Evolutionary conservation across 2,888 invertebrate species (phyloP).

Genomic region (Heliconius sara): DNA sequence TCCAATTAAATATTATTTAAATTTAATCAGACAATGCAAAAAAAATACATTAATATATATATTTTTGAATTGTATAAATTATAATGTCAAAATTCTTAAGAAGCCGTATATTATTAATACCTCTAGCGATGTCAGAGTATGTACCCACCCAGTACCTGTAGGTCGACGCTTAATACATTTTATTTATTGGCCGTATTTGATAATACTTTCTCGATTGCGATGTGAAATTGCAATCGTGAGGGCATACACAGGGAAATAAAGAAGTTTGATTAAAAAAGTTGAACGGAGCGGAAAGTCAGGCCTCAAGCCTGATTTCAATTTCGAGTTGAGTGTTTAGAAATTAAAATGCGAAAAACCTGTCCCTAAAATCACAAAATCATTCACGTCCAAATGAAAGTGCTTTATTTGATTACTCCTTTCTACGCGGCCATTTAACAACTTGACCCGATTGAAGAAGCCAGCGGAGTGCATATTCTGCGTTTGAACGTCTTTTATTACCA

Average conservation of each 20-base stretch:
- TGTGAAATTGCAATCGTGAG: conserved; percentile 44
- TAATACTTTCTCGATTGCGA: conserved; percentile 42
- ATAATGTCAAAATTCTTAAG: too few species aligned
- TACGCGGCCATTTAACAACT: conserved; percentile 23
- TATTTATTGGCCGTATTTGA: conserved; percentile 39
- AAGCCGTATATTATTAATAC: neutral
- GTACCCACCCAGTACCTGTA: neutral
- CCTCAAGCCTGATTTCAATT: conserved; percentile 48
- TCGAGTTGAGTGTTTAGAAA: conserved; percentile 50
- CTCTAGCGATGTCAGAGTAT: neutral
- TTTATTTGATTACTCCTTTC: conserved; percentile 37
- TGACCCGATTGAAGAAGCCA: conserved; percentile 22
- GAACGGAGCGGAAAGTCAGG: conserved; percentile 42
- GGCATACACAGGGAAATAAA: conserved; percentile 48
- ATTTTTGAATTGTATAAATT: too few species aligned
- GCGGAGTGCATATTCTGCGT: neutral
- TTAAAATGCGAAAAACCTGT: conserved; percentile 50
- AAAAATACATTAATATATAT: too few species aligned
- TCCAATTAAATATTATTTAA: neutral
- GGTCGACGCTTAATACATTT: conserved; percentile 14
- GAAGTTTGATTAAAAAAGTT: conserved; percentile 53
- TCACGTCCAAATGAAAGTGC: conserved; percentile 35
- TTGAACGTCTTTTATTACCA: neutral
- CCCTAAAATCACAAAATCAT: conserved; percentile 41
- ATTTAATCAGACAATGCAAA: neutral